A percentile compares a stretch with the other conserved stretches of the same genome.
Evolutionary conservation across 1,140 invertebrate genomes (phyloP).

Genomic region (Drosophila jambulina): DNA sequence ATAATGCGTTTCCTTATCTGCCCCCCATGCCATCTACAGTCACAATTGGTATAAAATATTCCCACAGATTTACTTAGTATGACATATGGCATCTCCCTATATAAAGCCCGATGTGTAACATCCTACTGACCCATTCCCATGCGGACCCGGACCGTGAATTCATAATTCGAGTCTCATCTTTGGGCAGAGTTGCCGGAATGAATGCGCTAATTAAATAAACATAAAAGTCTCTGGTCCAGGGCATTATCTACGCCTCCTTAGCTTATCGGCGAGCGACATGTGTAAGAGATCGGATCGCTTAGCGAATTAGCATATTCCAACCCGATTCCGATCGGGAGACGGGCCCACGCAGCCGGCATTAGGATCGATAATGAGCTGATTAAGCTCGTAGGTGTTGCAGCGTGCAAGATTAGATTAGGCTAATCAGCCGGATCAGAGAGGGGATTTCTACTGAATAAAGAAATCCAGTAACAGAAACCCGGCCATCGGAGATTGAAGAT

Average conservation of each 20-base stretch:
- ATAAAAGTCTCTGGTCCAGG: slow-evolving; percentile 61
- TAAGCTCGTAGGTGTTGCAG: slow-evolving; percentile 68
- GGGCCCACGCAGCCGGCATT: slow-evolving; percentile 61
- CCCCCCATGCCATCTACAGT: not conserved
- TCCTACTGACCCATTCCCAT: slow-evolving; percentile 32
- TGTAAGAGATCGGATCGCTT: slow-evolving; percentile 61
- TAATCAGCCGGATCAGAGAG: slow-evolving; percentile 67
- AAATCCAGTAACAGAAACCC: slow-evolving; percentile 5
- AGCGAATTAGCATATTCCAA: slow-evolving; percentile 55
- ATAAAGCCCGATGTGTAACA: slow-evolving; percentile 24
- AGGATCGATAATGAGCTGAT: slow-evolving; percentile 69
- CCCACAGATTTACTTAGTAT: slow-evolving; percentile 2
- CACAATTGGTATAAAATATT: slow-evolving; percentile 10
- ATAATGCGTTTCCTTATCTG: slow-evolving; percentile 2
- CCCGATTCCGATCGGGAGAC: not conserved
- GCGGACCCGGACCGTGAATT: slow-evolving; percentile 43
- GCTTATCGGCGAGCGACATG: slow-evolving; percentile 69
- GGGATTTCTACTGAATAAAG: not conserved
- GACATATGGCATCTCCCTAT: slow-evolving; percentile 29
- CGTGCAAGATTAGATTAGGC: slow-evolving; percentile 81
- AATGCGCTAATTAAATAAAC: slow-evolving; percentile 81
- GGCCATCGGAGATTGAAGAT: slow-evolving; percentile 29
- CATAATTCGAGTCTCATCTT: slow-evolving; percentile 58
- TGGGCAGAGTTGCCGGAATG: slow-evolving; percentile 18
- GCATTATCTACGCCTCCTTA: slow-evolving; percentile 80